Conservation (phyloP, 2,113 vertebrate species). For the Petaurus breviceps region DNA sequence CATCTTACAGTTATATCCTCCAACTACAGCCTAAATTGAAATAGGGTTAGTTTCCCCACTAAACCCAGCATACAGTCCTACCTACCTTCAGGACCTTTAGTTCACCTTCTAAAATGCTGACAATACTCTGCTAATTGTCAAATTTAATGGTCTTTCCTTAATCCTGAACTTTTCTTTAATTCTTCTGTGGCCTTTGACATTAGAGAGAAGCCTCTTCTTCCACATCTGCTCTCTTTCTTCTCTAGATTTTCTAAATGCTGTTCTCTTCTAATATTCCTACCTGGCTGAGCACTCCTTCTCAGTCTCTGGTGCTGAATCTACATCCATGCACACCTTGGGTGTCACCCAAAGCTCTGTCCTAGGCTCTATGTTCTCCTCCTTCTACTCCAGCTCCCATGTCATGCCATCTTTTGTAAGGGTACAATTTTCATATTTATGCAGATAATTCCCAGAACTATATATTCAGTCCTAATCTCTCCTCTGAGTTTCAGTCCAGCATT, state of each 20-base stretch:
- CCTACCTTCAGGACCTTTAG: neutral
- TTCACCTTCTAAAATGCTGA: neutral
- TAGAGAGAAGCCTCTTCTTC: neutral
- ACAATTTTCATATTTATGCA: neutral
- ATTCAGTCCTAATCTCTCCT: neutral
- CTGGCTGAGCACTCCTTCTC: neutral
- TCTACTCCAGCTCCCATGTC: neutral
- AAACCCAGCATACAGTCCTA: neutral
- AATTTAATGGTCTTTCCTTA: neutral
- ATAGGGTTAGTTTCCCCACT: neutral
- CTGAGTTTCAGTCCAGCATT: neutral
- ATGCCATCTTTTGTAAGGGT: neutral
- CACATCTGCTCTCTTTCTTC: neutral
- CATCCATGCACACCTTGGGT: neutral
- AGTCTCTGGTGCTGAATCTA: neutral
- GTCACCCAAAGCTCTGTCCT: too few relatives aligned
- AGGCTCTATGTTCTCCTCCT: too few relatives aligned
- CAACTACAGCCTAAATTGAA: neutral
- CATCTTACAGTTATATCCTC: neutral
- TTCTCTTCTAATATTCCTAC: neutral
- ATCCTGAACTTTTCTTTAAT: neutral
- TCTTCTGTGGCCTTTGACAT: neutral
- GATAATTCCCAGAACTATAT: neutral
- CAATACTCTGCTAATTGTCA: neutral
- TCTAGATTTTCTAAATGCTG: neutral